phyloP scores from a whole-genome alignment of 2,888 invertebrate genomes.

The Cecidostiba fungosa region DNA sequence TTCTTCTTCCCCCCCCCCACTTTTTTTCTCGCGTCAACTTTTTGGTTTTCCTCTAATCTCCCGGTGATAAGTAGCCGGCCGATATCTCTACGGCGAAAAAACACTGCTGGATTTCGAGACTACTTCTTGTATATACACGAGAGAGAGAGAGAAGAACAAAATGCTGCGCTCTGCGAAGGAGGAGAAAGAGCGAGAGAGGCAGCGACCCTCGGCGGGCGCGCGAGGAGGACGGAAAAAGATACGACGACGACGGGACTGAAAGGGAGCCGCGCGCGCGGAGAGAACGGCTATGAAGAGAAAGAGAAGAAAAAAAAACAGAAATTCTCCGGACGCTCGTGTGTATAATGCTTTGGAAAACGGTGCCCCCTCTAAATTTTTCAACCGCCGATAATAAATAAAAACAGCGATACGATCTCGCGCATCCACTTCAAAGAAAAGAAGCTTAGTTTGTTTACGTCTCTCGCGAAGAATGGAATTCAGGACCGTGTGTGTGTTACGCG shows the following conservation, averaged over 20 bases:
- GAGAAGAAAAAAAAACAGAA: constrained; percentile 43
- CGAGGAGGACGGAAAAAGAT: constrained; percentile 59
- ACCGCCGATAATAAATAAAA: constrained; percentile 48
- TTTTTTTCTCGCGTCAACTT: neutral
- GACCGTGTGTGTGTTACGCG: too few species aligned
- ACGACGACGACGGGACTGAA: constrained; percentile 57
- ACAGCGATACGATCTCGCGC: constrained; percentile 46
- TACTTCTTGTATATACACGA: neutral
- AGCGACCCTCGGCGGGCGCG: constrained; percentile 46
- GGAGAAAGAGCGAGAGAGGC: constrained; percentile 29
- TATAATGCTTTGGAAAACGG: constrained; percentile 51
- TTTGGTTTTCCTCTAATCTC: neutral
- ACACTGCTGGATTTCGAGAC: neutral
- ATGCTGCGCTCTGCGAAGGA: constrained; percentile 47
- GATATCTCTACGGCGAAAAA: constrained; percentile 14
- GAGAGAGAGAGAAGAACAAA: constrained; percentile 59
- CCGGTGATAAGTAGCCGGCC: neutral
- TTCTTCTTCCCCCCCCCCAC: neutral
- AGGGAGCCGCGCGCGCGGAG: constrained; percentile 52
- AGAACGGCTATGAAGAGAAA: neutral
- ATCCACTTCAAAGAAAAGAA: constrained; percentile 48
- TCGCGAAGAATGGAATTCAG: neutral
- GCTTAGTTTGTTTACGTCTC: constrained; percentile 52
- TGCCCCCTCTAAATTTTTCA: constrained; percentile 39
- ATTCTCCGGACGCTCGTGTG: constrained; percentile 36